phyloP scores from a whole-genome alignment of 2,888 invertebrate species.

The Tetheella fluctuosa region DNA sequence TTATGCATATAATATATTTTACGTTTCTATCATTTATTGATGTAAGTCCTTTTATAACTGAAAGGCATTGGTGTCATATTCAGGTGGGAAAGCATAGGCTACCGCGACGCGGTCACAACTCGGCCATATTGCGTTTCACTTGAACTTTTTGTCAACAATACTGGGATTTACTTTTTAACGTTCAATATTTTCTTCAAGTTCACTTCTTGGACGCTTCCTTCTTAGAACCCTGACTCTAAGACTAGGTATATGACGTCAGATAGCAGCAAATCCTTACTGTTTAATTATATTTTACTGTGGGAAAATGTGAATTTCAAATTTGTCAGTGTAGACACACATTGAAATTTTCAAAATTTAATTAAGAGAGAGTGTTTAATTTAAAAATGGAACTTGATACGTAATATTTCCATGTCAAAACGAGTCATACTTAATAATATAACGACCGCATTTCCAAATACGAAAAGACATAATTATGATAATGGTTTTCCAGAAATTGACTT shows the following conservation, averaged over 20 bases:
- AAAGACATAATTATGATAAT: slow-evolving; percentile 58
- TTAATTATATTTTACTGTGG: no score
- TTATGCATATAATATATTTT: slow-evolving; percentile 52
- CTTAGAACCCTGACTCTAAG: slow-evolving; percentile 21
- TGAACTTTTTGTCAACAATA: slow-evolving; percentile 73
- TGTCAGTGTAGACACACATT: no score
- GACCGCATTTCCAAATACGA: slow-evolving; percentile 48
- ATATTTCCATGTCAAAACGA: slow-evolving; percentile 60
- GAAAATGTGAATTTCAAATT: no score
- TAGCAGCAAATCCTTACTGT: neutral
- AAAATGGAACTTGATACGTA: slow-evolving; percentile 29
- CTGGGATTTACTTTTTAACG: slow-evolving; percentile 57
- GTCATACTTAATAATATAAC: slow-evolving; percentile 54
- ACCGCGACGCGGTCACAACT: slow-evolving; percentile 79
- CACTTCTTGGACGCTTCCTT: no score
- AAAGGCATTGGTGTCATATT: slow-evolving; percentile 72
- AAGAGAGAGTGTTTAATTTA: neutral
- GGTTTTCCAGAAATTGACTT: slow-evolving; percentile 45
- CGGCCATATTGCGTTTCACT: slow-evolving; percentile 77
- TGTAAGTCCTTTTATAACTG: slow-evolving; percentile 62
- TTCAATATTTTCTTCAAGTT: slow-evolving; percentile 45
- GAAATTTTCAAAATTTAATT: neutral
- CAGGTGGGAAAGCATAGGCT: slow-evolving; percentile 82
- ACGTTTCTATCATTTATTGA: slow-evolving; percentile 36
- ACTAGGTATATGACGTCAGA: neutral